phyloP scores from a whole-genome alignment of 2,888 invertebrate species.

The Cryptosula pallasiana region DNA sequence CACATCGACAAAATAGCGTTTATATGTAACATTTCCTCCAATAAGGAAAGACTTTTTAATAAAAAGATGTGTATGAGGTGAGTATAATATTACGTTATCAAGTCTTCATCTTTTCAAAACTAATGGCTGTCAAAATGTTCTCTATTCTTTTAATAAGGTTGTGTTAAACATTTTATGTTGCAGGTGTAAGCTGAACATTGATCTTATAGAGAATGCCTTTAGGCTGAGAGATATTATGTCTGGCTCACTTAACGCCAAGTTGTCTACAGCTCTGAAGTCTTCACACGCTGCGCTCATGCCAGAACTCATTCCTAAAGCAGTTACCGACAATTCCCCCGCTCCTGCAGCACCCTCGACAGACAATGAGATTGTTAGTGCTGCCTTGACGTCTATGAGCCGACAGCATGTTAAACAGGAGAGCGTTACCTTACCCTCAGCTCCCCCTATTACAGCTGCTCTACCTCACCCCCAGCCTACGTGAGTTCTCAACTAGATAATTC shows the following conservation, averaged over 20 bases:
- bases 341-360: not conserved
- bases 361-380: not conserved
- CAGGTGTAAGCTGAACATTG: constrained; percentile 15
- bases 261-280: not conserved
- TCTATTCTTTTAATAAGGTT: no score
- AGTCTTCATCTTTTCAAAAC: no score
- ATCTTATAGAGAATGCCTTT: constrained; percentile 14
- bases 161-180: no score
- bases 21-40: not conserved
- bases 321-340: no score
- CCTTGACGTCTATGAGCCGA: not conserved
- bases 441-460: not conserved
- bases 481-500: not conserved
- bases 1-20: constrained; percentile 1
- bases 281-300: not conserved
- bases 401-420: not conserved
- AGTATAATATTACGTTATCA: no score
- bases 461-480: no score
- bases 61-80: constrained; percentile 19
- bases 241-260: not conserved
- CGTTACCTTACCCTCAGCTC: not conserved
- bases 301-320: not conserved
- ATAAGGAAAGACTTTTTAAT: not conserved
- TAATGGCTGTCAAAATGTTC: no score
- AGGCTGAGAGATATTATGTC: constrained; percentile 17